Evolutionary conservation across 2,113 vertebrate species (phyloP).

Genomic region (Trochalopteron elliotii): DNA sequence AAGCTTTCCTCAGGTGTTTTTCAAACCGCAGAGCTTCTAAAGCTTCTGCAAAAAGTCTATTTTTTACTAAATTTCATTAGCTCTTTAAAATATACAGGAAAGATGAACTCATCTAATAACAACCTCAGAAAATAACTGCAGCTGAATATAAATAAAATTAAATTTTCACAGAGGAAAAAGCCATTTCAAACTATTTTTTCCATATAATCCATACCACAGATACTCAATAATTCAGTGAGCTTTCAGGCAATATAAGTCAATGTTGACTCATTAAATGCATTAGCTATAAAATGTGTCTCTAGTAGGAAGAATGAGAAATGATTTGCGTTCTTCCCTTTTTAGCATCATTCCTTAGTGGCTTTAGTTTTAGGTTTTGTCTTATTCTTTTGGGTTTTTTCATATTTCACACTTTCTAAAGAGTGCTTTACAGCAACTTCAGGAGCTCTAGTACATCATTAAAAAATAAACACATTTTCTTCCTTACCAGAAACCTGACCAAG

Average conservation of each 20-base stretch:
- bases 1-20: conserved; percentile 56
- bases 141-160: conserved; percentile 61
- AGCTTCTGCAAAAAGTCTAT: conserved; percentile 20
- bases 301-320: conserved; percentile 51
- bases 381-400: neutral
- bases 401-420: conserved; percentile 36
- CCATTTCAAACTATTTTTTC: conserved; percentile 50
- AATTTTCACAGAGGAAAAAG: conserved; percentile 61
- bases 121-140: conserved; percentile 31
- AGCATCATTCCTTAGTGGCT: conserved; percentile 30
- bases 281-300: conserved; percentile 41
- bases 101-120: conserved; percentile 64
- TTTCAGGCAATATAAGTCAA: conserved; percentile 65
- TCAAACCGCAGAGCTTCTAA: conserved; percentile 14
- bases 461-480: conserved; percentile 25
- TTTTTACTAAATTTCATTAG: conserved; percentile 34
- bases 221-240: conserved; percentile 67
- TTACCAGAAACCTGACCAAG: conserved; percentile 34
- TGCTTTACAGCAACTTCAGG: neutral
- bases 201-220: conserved; percentile 45
- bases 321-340: conserved; percentile 20
- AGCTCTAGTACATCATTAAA: neutral
- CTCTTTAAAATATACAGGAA: conserved; percentile 53
- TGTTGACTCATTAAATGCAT: conserved; percentile 65
- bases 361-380: conserved; percentile 34